Evolutionary conservation across 1,140 invertebrate species (phyloP).

Genomic region (Phymastichus coffea): DNA sequence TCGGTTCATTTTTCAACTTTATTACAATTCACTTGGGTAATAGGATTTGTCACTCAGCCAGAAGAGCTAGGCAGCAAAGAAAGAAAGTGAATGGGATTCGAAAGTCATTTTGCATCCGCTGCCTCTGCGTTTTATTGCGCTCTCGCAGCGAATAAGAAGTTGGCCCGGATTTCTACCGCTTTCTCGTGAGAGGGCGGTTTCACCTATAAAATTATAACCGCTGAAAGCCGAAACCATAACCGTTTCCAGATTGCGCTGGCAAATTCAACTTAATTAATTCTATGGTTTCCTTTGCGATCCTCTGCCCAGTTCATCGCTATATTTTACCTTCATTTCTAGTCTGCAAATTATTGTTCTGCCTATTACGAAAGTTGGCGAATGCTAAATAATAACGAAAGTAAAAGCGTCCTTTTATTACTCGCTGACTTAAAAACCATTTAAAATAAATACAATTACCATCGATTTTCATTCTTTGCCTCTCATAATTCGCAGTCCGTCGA

Average conservation of each 20-base stretch:
- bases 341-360: no score
- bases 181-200: background rate
- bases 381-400: no score
- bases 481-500: no score
- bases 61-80: conserved; percentile 1
- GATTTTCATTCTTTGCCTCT: no score
- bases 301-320: no score
- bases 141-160: conserved; percentile 8
- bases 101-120: conserved; percentile 30
- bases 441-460: no score
- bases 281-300: background rate
- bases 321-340: no score
- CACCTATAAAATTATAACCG: background rate
- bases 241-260: background rate
- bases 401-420: no score
- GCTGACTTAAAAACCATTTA: no score
- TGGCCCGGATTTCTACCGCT: background rate
- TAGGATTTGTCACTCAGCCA: conserved; percentile 30
- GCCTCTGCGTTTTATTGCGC: conserved; percentile 31
- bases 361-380: no score
- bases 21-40: conserved; percentile 29
- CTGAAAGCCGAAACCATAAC: conserved; percentile 12
- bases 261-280: background rate
- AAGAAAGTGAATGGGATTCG: conserved; percentile 15
- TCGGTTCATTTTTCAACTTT: conserved; percentile 25